Evolutionary conservation across 2,888 invertebrate genomes (phyloP).

Genomic region (Drosophila anomelani): DNA sequence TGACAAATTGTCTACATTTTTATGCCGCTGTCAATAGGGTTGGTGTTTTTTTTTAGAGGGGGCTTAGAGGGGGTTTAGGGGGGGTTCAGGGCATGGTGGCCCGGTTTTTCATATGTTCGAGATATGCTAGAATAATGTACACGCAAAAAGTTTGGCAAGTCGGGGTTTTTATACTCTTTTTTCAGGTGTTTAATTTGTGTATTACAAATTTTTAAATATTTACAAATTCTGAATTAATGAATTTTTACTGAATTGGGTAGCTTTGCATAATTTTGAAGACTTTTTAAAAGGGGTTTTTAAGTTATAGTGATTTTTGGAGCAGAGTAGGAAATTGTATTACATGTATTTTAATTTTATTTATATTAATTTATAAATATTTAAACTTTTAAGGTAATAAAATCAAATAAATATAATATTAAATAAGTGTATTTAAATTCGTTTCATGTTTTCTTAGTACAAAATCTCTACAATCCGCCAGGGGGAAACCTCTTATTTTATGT

Average conservation of each 20-base stretch:
- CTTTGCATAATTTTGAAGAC: accelerated
- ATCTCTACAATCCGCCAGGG: too few relatives aligned
- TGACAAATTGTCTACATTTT: conserved; percentile 74
- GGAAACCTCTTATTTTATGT: too few relatives aligned
- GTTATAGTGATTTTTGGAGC: neutral
- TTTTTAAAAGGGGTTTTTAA: neutral
- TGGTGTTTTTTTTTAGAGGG: conserved; percentile 1
- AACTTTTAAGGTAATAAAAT: too few relatives aligned
- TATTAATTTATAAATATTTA: too few relatives aligned
- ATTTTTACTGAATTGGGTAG: neutral
- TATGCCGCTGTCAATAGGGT: conserved; percentile 52
- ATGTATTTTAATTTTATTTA: too few relatives aligned
- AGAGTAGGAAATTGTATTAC: too few relatives aligned
- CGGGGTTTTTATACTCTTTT: neutral
- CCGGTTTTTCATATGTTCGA: neutral
- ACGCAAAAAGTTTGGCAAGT: neutral
- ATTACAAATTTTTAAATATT: neutral
- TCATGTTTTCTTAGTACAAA: neutral
- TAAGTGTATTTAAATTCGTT: neutral
- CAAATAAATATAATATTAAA: too few relatives aligned
- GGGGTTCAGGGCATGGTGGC: neutral
- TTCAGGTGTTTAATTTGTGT: neutral
- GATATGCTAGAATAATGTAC: neutral
- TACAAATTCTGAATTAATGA: neutral
- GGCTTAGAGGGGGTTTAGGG: neutral